Percentiles rank a stretch among this genome's conserved stretches.
Evolutionary conservation across 2,113 vertebrate species (phyloP).

Genomic region (Monarcha castaneiventris): DNA sequence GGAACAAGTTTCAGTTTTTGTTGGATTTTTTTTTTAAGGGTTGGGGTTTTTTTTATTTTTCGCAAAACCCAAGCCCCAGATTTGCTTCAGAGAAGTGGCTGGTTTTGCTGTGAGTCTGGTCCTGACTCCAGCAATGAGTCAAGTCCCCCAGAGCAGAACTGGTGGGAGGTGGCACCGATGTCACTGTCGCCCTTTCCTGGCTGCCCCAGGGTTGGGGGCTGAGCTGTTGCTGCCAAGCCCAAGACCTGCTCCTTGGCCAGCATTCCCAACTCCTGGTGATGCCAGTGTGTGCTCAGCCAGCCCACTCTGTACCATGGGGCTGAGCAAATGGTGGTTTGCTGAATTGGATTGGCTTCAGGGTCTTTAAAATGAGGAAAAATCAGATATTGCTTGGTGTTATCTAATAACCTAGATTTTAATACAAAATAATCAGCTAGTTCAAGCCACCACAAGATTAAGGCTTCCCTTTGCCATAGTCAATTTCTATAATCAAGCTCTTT

Average conservation of each 20-base stretch:
- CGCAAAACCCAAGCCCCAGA: background rate
- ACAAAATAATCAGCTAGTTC: background rate
- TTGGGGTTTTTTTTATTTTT: no score
- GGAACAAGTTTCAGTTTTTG: background rate
- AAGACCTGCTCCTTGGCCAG: background rate
- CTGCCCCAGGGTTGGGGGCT: background rate
- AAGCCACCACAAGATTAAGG: background rate
- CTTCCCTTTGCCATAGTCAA: background rate
- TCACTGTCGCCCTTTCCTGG: no score
- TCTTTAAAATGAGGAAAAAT: background rate
- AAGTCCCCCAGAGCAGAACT: background rate
- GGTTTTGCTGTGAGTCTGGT: background rate
- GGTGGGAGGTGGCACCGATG: accelerated
- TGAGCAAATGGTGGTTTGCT: background rate
- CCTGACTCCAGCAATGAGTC: accelerated
- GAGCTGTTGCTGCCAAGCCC: background rate
- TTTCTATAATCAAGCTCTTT: background rate
- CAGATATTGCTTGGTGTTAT: background rate
- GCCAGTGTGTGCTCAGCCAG: background rate
- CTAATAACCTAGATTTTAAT: background rate
- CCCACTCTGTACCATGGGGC: accelerated
- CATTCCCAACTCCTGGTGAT: accelerated
- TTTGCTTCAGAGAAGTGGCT: background rate
- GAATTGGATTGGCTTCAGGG: background rate
- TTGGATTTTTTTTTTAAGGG: background rate